Base-by-base conservation (phyloP, 2,797 vertebrate species). In the Corythornis leucogaster region DNA sequence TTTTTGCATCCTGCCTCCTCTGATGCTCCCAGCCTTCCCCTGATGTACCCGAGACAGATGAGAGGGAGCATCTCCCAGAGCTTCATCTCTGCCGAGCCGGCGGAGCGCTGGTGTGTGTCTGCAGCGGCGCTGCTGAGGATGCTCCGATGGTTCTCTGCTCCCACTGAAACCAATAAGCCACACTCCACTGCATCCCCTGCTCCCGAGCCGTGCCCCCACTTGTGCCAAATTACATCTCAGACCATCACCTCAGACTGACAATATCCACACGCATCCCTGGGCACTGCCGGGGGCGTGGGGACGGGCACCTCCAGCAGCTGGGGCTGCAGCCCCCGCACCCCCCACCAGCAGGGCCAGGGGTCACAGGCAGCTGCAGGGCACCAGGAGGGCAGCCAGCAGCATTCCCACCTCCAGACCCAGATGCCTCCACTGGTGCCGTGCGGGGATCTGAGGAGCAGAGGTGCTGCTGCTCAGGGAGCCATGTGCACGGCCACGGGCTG, bases 81-180 rank as follows among this genome's bases (percentile, higher is more conserved):
- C 64, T 87, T 75, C 73, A 14, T 5, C 93, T 57, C 81, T 93
- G 90, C 93, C 87, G 87, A 96, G 90, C 92, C 74, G 94, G 73
- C 92, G 89, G 96, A 53, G 95, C 67, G 8, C 50, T 86, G 91
- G 91, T 80, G 94, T 96, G 96, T 97, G 94, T 96, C 96, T 63
- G 76, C 69, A 38, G 73, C 38, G 50, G 74, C 38, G 5, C 58
- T 53, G 35, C 59, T 24, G 87, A 48, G 93, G 93, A 86, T 94
- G 93, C 92, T 95, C 93, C 48, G 63, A 85, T 75, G 33, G 6
- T 81, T 95, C 88, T 91, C 85, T 11, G 48, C 91, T 94, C 95
- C 97, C 96, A 14, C 66, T 54, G 96, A 92, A 97, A 95, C 96
- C 95, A 97, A 93, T 95, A 94, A 95, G 85, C 94, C 85, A 38